A percentile compares a stretch with the other conserved stretches of the same genome.
Evolutionary conservation across 1,140 invertebrate genomes (phyloP).

Genomic region (Pseudomyrmex concolor): DNA sequence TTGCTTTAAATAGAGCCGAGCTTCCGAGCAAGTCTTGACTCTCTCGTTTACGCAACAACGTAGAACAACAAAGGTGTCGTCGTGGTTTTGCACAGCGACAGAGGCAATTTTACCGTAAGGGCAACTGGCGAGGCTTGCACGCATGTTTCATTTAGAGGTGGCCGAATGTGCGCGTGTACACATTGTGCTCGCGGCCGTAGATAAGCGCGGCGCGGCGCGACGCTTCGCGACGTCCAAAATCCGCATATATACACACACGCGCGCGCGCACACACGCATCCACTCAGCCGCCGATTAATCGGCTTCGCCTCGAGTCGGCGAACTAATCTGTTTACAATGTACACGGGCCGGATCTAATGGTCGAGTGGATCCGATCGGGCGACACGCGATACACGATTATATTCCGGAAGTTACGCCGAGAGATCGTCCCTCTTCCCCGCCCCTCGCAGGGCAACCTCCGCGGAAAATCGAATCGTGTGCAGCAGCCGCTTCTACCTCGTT

Average conservation of each 20-base stretch:
- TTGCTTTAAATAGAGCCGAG: neutral
- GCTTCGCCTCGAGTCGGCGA: constrained; percentile 58
- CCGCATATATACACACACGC: neutral
- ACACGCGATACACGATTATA: constrained; percentile 57
- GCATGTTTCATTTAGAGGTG: constrained; percentile 8
- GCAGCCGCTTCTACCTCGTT: constrained; percentile 43
- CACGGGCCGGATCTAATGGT: constrained; percentile 49
- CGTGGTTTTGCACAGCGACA: neutral
- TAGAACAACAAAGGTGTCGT: neutral
- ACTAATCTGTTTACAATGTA: constrained; percentile 60
- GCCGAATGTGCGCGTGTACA: constrained; percentile 1
- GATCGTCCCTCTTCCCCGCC: neutral
- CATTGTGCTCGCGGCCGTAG: constrained; percentile 30
- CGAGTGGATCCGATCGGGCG: constrained; percentile 41
- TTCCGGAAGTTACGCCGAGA: constrained; percentile 46
- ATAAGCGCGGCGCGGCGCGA: constrained; percentile 10
- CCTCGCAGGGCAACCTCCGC: constrained; percentile 9
- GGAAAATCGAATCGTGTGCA: constrained; percentile 53
- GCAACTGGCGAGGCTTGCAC: neutral
- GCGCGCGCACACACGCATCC: too few relatives aligned
- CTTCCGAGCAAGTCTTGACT: neutral
- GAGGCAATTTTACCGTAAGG: constrained; percentile 36
- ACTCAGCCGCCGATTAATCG: constrained; percentile 46
- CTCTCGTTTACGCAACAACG: neutral
- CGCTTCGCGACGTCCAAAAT: neutral